Evolutionary conservation across 2,888 invertebrate genomes (phyloP).

Genomic region (Pogonocherus hispidulus): DNA sequence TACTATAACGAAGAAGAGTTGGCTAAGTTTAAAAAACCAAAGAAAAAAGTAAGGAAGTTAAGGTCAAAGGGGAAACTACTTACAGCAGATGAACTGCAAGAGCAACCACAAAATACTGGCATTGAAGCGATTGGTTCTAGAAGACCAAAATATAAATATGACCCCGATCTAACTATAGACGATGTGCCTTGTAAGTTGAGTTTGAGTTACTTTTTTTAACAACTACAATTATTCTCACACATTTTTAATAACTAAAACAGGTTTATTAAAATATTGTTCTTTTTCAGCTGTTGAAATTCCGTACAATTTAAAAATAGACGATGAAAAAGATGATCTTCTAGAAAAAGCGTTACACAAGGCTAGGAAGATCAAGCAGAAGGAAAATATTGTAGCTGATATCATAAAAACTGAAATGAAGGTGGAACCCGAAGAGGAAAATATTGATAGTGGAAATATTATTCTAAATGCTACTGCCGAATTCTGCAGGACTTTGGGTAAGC

Average conservation of each 20-base stretch:
- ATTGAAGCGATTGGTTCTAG: slow-evolving; percentile 60
- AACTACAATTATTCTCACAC: too few relatives aligned
- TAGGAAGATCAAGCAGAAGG: slow-evolving; percentile 72
- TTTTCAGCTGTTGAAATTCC: slow-evolving; percentile 62
- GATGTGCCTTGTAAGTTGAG: slow-evolving; percentile 73
- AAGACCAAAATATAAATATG: slow-evolving; percentile 56
- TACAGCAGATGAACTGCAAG: slow-evolving; percentile 81
- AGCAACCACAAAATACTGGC: slow-evolving; percentile 59
- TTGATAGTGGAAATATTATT: slow-evolving; percentile 75
- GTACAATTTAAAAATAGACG: slow-evolving; percentile 73
- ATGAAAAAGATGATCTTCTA: slow-evolving; percentile 71
- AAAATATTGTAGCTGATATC: slow-evolving; percentile 61
- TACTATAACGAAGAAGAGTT: slow-evolving; percentile 90
- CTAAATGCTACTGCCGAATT: slow-evolving; percentile 97
- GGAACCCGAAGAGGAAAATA: slow-evolving; percentile 60
- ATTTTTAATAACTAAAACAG: too few relatives aligned
- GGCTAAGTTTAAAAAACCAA: slow-evolving; percentile 90
- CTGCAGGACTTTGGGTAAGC: slow-evolving; percentile 83
- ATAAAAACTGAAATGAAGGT: slow-evolving; percentile 62
- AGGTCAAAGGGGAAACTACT: slow-evolving; percentile 74
- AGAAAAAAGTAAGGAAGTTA: slow-evolving; percentile 82
- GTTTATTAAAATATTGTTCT: background rate
- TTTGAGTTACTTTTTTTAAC: background rate
- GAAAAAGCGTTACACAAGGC: slow-evolving; percentile 73
- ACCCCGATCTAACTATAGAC: slow-evolving; percentile 71